phyloP scores from a whole-genome alignment of 2,888 invertebrate species.

The Pemphredon lugubris region DNA sequence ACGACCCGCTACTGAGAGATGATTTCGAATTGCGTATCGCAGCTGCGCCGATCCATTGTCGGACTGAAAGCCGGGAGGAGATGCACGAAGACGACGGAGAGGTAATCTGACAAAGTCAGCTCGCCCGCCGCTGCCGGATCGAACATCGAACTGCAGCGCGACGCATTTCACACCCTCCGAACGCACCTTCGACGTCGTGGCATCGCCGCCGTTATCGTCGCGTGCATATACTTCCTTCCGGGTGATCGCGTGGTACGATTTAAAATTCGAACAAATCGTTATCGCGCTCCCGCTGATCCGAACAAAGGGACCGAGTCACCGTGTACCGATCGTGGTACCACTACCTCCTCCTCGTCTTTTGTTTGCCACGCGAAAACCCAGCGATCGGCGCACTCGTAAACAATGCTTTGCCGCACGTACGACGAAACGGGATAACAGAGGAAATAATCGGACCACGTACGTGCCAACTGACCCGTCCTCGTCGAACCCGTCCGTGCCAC shows the following conservation, averaged over 20 bases:
- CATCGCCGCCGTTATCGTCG: constrained; percentile 7
- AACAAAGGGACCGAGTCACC: constrained; percentile 41
- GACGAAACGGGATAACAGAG: constrained; percentile 31
- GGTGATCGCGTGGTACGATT: constrained; percentile 32
- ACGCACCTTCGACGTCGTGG: constrained; percentile 41
- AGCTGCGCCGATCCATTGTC: constrained; percentile 47
- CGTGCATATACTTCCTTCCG: constrained; percentile 45
- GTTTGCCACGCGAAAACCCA: constrained; percentile 33
- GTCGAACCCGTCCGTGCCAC: constrained; percentile 46
- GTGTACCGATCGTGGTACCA: constrained; percentile 10
- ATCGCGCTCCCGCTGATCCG: constrained; percentile 20
- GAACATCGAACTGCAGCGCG: constrained; percentile 64
- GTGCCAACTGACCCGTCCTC: constrained; percentile 52
- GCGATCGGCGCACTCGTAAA: constrained; percentile 32
- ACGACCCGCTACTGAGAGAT: constrained; percentile 42
- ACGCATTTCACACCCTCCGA: constrained; percentile 63
- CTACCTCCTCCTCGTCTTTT: constrained; percentile 28
- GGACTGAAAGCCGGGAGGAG: constrained; percentile 32
- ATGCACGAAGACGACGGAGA: constrained; percentile 33
- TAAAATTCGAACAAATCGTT: constrained; percentile 52
- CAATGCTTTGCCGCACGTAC: constrained; percentile 24
- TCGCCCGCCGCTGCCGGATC: constrained; percentile 57
- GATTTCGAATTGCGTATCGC: constrained; percentile 48
- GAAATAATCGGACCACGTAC: constrained; percentile 37
- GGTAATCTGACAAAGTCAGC: constrained; percentile 49